Evolutionary conservation across 2,797 vertebrate genomes (phyloP).

Genomic region (Pipistrellus kuhlii): DNA sequence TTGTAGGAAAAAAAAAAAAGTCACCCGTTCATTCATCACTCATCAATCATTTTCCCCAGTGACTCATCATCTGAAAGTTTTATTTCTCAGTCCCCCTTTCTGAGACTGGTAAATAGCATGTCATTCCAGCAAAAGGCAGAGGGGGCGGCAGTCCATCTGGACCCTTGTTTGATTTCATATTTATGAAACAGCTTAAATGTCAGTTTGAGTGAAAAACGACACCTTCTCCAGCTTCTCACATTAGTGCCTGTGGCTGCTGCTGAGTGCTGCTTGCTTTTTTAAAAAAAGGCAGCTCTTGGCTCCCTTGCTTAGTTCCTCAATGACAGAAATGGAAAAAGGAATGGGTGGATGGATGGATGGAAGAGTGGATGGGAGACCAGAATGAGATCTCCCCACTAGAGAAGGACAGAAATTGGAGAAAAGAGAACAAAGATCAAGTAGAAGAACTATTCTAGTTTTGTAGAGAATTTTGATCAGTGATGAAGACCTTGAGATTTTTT

Average conservation of each 20-base stretch:
- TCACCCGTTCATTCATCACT: conserved; percentile 77
- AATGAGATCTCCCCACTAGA: conserved; percentile 13
- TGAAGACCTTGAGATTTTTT: conserved; percentile 12
- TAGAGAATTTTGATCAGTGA: conserved; percentile 13
- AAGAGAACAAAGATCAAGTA: conserved; percentile 31
- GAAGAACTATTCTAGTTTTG: conserved; percentile 42
- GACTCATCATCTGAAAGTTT: conserved; percentile 80
- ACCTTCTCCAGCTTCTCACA: conserved; percentile 87
- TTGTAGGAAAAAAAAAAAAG: conserved; percentile 6
- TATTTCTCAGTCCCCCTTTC: conserved; percentile 81
- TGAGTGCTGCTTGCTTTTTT: conserved; percentile 52
- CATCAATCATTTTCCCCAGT: conserved; percentile 72
- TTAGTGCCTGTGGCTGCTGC: conserved; percentile 87
- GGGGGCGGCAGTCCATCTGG: conserved; percentile 88
- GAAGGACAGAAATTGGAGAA: conserved; percentile 15
- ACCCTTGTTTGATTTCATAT: conserved; percentile 89
- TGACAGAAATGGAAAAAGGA: conserved; percentile 80
- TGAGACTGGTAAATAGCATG: conserved; percentile 85
- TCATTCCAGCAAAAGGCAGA: conserved; percentile 85
- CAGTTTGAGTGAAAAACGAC: conserved; percentile 89
- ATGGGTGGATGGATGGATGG: conserved; percentile 79
- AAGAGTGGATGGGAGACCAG: conserved; percentile 79
- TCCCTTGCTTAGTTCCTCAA: conserved; percentile 77
- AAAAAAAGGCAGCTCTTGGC: conserved; percentile 79
- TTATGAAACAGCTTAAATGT: conserved; percentile 91